phyloP scores from a whole-genome alignment of 2,113 vertebrate species.

The Pomatostomus ruficeps region DNA sequence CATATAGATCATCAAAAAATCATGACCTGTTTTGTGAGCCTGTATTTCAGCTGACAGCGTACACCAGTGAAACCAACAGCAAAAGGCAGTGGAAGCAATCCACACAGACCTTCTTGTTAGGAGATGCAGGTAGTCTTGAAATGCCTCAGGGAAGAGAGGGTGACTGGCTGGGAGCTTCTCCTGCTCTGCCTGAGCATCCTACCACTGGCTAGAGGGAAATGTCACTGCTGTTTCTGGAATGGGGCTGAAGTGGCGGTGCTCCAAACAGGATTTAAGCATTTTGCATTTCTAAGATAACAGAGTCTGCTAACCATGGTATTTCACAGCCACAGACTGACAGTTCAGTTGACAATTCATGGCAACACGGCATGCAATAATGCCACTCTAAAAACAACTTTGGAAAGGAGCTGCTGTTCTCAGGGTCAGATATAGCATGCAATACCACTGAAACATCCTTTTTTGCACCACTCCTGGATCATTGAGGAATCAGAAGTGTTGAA shows the following conservation, averaged over 20 bases:
- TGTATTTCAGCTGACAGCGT: background rate
- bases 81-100: background rate
- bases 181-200: background rate
- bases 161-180: background rate
- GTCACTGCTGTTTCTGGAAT: background rate
- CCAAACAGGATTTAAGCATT: background rate
- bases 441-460: background rate
- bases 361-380: background rate
- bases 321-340: background rate
- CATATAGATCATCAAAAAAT: background rate
- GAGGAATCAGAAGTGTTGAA: background rate
- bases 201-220: background rate
- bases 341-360: background rate
- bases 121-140: background rate
- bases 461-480: background rate
- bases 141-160: background rate
- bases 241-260: background rate
- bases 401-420: background rate
- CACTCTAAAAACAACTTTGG: background rate
- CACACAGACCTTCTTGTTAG: background rate
- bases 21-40: background rate
- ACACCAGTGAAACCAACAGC: background rate
- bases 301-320: background rate
- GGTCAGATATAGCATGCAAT: background rate
- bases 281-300: background rate